Percentiles rank a stretch among this genome's conserved stretches.
Conservation (phyloP, 1,140 invertebrate species). For the Philopotamus ludificatus region DNA sequence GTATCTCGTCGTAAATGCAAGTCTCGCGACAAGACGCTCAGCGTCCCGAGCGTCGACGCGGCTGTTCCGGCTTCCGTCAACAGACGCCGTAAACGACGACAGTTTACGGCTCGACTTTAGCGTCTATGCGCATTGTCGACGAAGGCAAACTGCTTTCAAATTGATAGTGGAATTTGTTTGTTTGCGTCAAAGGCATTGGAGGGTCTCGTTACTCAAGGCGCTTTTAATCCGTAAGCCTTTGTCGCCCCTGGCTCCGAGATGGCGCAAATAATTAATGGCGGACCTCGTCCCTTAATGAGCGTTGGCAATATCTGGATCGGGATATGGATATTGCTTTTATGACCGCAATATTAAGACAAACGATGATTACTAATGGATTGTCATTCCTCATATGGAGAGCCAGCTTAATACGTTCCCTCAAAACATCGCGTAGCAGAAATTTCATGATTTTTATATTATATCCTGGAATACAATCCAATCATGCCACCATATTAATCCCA, state of each 20-base stretch:
- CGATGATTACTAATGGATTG: too few relatives aligned
- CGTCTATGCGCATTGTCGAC: constrained; percentile 18
- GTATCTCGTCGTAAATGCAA: too few relatives aligned
- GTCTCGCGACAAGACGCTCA: not conserved
- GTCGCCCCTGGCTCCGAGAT: not conserved
- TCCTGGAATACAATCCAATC: too few relatives aligned
- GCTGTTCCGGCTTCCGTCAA: constrained; percentile 13
- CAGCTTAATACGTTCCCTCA: too few relatives aligned
- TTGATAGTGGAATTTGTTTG: constrained; percentile 28
- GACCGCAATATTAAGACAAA: too few relatives aligned
- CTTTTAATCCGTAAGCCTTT: not conserved
- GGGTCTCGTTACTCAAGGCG: not conserved
- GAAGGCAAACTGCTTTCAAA: constrained; percentile 17
- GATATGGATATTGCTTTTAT: too few relatives aligned
- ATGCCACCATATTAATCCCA: too few relatives aligned
- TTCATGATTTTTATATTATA: too few relatives aligned
- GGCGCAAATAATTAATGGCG: not conserved
- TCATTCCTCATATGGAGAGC: too few relatives aligned
- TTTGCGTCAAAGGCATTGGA: constrained; percentile 12
- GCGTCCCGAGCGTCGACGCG: constrained; percentile 22
- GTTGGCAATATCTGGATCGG: too few relatives aligned
- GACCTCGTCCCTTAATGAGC: not conserved
- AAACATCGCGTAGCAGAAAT: too few relatives aligned
- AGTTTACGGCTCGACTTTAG: constrained; percentile 18
- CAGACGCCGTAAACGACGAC: constrained; percentile 21